phyloP scores from a whole-genome alignment of 2,113 vertebrate genomes.

The Amphiprion percula region DNA sequence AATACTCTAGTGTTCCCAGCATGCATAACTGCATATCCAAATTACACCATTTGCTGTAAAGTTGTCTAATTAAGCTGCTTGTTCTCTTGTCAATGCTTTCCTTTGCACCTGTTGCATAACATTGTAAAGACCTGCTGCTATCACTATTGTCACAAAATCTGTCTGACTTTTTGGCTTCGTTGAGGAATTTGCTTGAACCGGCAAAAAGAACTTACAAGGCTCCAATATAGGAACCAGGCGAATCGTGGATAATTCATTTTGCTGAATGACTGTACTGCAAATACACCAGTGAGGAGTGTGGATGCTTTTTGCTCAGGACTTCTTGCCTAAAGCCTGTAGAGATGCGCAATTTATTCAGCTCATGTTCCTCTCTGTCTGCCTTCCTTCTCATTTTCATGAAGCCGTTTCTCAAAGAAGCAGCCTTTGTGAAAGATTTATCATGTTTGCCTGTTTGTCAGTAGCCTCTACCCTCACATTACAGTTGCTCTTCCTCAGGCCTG shows the following conservation, averaged over 20 bases:
- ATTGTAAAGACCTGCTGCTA: no score
- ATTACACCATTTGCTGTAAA: no score
- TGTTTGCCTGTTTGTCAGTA: slow-evolving; percentile 16
- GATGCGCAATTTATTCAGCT: slow-evolving; percentile 58
- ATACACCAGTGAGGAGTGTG: slow-evolving; percentile 15
- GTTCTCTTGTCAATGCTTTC: no score
- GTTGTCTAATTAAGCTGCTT: no score
- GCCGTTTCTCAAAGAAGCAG: slow-evolving; percentile 18
- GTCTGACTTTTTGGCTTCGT: background rate
- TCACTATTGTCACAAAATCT: background rate
- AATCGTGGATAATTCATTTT: slow-evolving; percentile 55
- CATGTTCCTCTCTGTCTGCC: slow-evolving; percentile 34
- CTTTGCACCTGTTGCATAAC: no score
- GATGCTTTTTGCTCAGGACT: slow-evolving; percentile 31
- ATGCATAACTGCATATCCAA: no score
- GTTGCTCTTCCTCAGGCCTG: background rate
- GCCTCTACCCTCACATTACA: slow-evolving; percentile 19
- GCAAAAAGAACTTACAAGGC: slow-evolving; percentile 12
- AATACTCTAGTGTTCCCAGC: no score
- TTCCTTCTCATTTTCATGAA: slow-evolving; percentile 35
- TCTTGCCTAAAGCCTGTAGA: slow-evolving; percentile 40
- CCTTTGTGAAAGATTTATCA: slow-evolving; percentile 10
- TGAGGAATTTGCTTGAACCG: background rate
- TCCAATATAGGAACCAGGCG: slow-evolving; percentile 1
- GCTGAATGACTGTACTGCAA: slow-evolving; percentile 33